Percentiles rank a stretch among this genome's conserved stretches.
Conservation (phyloP, 2,888 invertebrate genomes). For the Erynnis tages region DNA sequence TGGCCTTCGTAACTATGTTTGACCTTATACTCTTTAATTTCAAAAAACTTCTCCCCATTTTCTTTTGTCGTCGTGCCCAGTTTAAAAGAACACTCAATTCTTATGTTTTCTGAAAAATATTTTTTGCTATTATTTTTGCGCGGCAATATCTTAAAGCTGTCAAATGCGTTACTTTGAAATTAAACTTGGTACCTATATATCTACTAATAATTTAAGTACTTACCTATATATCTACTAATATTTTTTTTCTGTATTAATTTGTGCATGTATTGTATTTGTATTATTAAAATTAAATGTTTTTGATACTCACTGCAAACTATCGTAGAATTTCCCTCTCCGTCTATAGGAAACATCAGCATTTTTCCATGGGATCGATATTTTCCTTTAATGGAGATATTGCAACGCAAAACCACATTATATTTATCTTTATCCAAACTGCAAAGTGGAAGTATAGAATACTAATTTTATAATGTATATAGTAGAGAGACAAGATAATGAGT, state of each 20-base stretch:
- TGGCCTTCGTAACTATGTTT: constrained; percentile 52
- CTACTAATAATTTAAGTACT: too few species aligned
- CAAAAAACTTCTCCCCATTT: constrained; percentile 46
- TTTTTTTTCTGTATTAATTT: too few species aligned
- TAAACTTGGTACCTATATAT: too few species aligned
- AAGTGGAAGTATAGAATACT: constrained; percentile 21
- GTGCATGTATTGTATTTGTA: neutral
- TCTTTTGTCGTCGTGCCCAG: constrained; percentile 37
- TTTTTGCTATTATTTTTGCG: too few species aligned
- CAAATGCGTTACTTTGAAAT: too few species aligned
- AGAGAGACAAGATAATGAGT: too few species aligned
- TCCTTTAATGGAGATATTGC: constrained; percentile 55
- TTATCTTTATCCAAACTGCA: constrained; percentile 44
- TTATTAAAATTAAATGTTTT: neutral
- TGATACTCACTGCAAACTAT: constrained; percentile 55
- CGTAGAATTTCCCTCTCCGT: constrained; percentile 54
- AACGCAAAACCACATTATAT: constrained; percentile 49
- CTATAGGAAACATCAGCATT: constrained; percentile 51
- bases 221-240: too few species aligned
- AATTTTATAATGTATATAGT: neutral
- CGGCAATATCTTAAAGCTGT: too few species aligned
- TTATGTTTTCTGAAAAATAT: constrained; percentile 50
- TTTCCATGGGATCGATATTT: constrained; percentile 54
- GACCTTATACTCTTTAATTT: constrained; percentile 41
- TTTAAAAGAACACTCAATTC: constrained; percentile 42